Conservation (phyloP, 2,888 invertebrate species). For the Nephrotoma guestfalica region DNA sequence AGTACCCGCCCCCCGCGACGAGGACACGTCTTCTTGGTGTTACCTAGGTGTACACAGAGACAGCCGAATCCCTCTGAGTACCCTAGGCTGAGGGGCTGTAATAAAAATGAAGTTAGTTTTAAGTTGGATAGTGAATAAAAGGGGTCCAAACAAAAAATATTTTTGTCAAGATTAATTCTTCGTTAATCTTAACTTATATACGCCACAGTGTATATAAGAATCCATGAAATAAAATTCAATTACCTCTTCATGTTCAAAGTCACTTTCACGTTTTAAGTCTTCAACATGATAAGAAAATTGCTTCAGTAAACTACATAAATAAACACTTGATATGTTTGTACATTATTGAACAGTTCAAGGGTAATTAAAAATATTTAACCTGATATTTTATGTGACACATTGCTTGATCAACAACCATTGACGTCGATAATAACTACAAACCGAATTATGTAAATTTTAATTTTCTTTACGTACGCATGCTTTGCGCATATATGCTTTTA, state of each 20-base stretch:
- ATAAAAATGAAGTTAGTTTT: too few species aligned
- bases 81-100: too few species aligned
- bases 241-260: neutral
- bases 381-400: neutral
- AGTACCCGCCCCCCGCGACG: too few species aligned
- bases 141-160: too few species aligned
- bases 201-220: neutral
- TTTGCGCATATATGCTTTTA: neutral
- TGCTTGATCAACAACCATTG: neutral
- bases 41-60: too few species aligned
- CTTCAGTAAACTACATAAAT: neutral
- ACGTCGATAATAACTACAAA: neutral
- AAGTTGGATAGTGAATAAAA: too few species aligned
- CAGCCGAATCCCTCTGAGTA: too few species aligned
- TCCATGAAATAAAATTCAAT: neutral
- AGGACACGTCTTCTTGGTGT: too few species aligned
- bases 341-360: neutral
- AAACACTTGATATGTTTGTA: neutral
- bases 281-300: neutral
- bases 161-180: too few species aligned
- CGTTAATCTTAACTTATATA: too few species aligned
- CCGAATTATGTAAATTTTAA: neutral
- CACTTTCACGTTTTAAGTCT: neutral
- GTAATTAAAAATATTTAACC: neutral
- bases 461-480: neutral